phyloP scores from a whole-genome alignment of 2,888 invertebrate species.

The Ichneumoninae sp. region DNA sequence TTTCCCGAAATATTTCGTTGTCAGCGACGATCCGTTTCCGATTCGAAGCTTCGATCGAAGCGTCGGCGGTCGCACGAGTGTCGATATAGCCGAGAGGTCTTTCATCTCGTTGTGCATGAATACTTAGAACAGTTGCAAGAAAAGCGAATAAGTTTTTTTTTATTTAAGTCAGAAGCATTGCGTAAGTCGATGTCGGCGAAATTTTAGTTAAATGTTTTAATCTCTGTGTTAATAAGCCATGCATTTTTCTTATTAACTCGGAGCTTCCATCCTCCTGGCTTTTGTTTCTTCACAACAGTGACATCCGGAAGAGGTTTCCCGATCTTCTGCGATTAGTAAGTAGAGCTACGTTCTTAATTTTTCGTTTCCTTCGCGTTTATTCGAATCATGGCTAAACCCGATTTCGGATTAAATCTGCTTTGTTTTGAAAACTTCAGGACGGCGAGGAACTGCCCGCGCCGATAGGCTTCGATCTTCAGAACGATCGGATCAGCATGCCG shows the following conservation, averaged over 20 bases:
- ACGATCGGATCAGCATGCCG: conserved; percentile 88
- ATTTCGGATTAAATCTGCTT: neutral
- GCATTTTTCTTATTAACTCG: conserved; percentile 74
- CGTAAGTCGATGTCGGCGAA: conserved; percentile 57
- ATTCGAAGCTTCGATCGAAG: conserved; percentile 33
- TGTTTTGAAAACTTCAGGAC: conserved; percentile 87
- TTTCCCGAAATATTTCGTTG: conserved; percentile 21
- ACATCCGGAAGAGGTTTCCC: conserved; percentile 94
- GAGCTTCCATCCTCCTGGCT: conserved; percentile 80
- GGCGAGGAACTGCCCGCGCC: conserved; percentile 93
- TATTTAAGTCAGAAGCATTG: conserved; percentile 29
- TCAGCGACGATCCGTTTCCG: neutral
- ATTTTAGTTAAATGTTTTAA: conserved; percentile 3
- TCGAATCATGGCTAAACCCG: neutral
- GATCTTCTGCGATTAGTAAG: conserved; percentile 95
- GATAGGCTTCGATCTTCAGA: conserved; percentile 93
- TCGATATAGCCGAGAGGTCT: conserved; percentile 3
- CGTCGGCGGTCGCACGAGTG: conserved; percentile 3
- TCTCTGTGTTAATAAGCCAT: conserved; percentile 59
- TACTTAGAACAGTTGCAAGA: conserved; percentile 52
- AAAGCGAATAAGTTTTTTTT: conserved; percentile 41
- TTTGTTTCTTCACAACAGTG: conserved; percentile 91
- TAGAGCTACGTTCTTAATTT: conserved; percentile 71
- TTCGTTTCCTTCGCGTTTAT: conserved; percentile 41
- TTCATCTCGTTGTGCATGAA: conserved; percentile 39